phyloP scores from a whole-genome alignment of 2,888 invertebrate species.

The Plebejus argus region DNA sequence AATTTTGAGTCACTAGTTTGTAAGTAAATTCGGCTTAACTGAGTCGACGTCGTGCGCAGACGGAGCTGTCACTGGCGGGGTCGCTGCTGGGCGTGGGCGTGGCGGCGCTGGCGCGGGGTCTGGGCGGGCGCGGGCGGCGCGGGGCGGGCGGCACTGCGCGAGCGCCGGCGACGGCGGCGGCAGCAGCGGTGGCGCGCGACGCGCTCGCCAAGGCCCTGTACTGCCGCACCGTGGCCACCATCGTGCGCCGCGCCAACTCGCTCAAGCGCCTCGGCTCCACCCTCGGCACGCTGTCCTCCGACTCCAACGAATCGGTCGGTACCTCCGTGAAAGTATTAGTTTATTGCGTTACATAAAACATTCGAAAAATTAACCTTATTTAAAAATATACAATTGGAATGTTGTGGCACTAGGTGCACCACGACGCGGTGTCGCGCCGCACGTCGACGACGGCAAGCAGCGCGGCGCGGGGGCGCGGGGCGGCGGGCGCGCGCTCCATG shows the following conservation, averaged over 20 bases:
- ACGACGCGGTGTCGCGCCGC: slow-evolving; percentile 92
- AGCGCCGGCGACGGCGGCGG: slow-evolving; percentile 93
- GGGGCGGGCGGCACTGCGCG: slow-evolving; percentile 90
- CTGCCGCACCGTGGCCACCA: slow-evolving; percentile 96
- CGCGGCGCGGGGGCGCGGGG: slow-evolving; percentile 82
- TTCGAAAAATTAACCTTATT: background rate
- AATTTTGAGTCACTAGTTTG: no score
- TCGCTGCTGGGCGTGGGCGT: slow-evolving; percentile 88
- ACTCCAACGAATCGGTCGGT: slow-evolving; percentile 95
- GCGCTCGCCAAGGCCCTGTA: slow-evolving; percentile 96
- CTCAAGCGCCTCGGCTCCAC: slow-evolving; percentile 92
- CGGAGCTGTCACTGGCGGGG: slow-evolving; percentile 92
- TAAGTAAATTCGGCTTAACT: no score
- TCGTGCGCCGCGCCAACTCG: slow-evolving; percentile 95
- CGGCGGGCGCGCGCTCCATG: slow-evolving; percentile 94
- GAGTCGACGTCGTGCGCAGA: slow-evolving; percentile 54
- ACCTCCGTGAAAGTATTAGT: background rate
- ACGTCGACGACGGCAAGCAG: slow-evolving; percentile 88
- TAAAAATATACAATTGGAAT: background rate
- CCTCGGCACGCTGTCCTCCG: slow-evolving; percentile 92
- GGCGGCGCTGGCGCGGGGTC: slow-evolving; percentile 90
- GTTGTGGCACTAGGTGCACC: slow-evolving; percentile 66
- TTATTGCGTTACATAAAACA: background rate
- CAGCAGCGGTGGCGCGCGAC: slow-evolving; percentile 92
- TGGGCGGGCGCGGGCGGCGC: slow-evolving; percentile 87